Conservation (phyloP, 2,113 vertebrate genomes). For the Miniopterus natalensis region DNA sequence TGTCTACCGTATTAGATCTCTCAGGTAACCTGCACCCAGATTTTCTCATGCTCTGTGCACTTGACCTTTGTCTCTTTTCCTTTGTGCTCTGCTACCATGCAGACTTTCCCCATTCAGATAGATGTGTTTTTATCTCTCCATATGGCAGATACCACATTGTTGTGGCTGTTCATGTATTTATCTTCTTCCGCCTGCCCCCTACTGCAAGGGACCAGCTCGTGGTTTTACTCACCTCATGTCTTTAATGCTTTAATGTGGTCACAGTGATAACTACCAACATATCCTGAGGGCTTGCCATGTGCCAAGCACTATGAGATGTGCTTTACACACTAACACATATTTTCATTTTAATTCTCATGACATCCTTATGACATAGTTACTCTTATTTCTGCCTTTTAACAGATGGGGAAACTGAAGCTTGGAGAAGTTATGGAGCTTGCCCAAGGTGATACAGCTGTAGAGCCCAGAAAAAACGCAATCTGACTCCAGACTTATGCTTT, state of each 20-base stretch:
- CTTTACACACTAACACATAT: background rate
- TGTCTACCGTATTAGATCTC: background rate
- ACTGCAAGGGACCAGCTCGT: background rate
- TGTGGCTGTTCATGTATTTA: background rate
- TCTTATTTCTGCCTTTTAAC: background rate
- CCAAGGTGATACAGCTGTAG: background rate
- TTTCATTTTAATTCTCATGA: background rate
- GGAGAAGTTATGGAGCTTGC: background rate
- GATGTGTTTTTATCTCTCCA: background rate
- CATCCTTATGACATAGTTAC: background rate
- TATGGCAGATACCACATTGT: background rate
- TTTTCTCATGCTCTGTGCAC: background rate
- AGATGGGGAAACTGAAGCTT: background rate
- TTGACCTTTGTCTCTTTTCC: background rate
- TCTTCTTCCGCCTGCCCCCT: background rate
- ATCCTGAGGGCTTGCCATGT: background rate
- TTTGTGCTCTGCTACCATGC: background rate
- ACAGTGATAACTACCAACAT: background rate
- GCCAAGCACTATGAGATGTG: background rate
- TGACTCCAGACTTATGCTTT: background rate
- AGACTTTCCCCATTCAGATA: background rate
- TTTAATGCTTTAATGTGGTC: background rate
- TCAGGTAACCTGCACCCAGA: background rate
- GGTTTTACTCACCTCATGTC: background rate
- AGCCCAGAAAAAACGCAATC: background rate